Evolutionary conservation across 2,888 invertebrate genomes (phyloP).

Genomic region (Lepidochrysops patricia): DNA sequence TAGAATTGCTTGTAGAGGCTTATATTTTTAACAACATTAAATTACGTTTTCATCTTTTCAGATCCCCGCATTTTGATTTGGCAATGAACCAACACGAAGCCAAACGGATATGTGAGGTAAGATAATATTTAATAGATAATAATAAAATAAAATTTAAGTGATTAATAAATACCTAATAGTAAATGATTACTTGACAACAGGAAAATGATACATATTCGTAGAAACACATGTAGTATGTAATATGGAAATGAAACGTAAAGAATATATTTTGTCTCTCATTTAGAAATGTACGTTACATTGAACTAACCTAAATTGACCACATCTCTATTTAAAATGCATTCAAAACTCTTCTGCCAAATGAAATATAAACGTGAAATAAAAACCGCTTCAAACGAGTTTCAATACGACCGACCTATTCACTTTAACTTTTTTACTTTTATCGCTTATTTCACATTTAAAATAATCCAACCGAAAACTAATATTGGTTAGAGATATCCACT

Average conservation of each 20-base stretch:
- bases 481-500: neutral
- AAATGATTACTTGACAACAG: too few species aligned
- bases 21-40: too few species aligned
- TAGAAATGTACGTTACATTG: neutral
- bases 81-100: conserved; percentile 35
- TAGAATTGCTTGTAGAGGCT: too few species aligned
- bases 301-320: neutral
- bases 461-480: conserved; percentile 4
- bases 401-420: conserved; percentile 39
- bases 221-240: neutral
- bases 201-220: neutral
- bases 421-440: conserved; percentile 23
- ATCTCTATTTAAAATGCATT: neutral
- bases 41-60: conserved; percentile 34
- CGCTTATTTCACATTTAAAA: conserved; percentile 17
- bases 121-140: conserved; percentile 13
- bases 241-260: neutral
- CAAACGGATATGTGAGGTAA: conserved; percentile 48
- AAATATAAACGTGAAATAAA: conserved; percentile 8
- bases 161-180: too few species aligned
- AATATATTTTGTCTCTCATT: neutral
- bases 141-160: too few species aligned
- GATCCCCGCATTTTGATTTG: conserved; percentile 34
- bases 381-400: conserved; percentile 41
- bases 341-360: conserved; percentile 9